Evolutionary conservation across 1,140 invertebrate species (phyloP), one percentile per base, ranked within the genome.

Genomic region (Drosophila arawakana): DNA sequence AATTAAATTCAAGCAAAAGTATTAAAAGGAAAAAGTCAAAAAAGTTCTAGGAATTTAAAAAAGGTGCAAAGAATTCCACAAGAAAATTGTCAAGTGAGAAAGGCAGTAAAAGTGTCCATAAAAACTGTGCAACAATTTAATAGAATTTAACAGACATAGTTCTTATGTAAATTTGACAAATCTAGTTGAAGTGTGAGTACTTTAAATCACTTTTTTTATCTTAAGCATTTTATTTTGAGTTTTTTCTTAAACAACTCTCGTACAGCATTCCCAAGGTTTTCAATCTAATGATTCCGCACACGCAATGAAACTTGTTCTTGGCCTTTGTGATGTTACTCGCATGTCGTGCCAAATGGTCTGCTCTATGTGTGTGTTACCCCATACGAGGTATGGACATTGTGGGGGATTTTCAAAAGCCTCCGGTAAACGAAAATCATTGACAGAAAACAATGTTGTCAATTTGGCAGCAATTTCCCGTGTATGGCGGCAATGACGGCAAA

Each of bases 401-500:
- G 25, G 39, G 25, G 21, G 35, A 21, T 60, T 61, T 65, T 41
- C 41, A 41, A 49, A 41, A 58, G 37, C 37, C 18, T 21, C 37
- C 50, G 62, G 49, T 37, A 57, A 39, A 59, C 35, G 18, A 73
- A 70, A 70, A 70, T 74, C 72, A 70, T 74, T 80, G 80, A 76
- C 70, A 80, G 70, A 83, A 86, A 89, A 88, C 83, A 88, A 88
- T 84, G 83, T 80, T 83, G 80, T 83, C 83, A 88, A 86, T 86
- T 86, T 88, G 80, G 72, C 76, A 83, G 73, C 83, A 86, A 88
- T 74, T 74, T 74, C 72, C 72, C 67, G 52, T 55, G 57, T 43
- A 60, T 50, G 59, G 44, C 58, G 58, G 13, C 50, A 60, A 76
- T 61, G 63, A 76, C 60, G 76, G 69, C 76, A 84, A 89, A 84